These are phyloP conservation scores for Brachionichthys hirsutus DNA, from an alignment of 2,113 vertebrate species.

Conservation along the genomic window DNA sequence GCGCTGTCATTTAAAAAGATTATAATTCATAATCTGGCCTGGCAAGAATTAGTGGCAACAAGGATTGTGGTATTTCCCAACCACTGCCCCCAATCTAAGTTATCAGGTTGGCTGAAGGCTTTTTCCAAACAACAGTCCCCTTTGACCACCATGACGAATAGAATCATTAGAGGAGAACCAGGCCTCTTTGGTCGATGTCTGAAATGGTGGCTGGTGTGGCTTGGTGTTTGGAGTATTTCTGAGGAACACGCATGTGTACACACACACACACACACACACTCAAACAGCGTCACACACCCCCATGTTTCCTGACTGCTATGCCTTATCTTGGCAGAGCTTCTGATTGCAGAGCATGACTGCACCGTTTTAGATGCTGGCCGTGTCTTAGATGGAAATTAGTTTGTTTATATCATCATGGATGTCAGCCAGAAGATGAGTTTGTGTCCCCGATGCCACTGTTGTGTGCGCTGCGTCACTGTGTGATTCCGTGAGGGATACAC, in stretches of 20 bases:
- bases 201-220: slow-evolving; percentile 37
- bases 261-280: slow-evolving; percentile 5
- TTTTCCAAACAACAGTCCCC: slow-evolving; percentile 35
- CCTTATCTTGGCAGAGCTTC: slow-evolving; percentile 53
- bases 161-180: slow-evolving; percentile 41
- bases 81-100: slow-evolving; percentile 32
- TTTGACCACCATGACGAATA: slow-evolving; percentile 46
- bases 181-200: slow-evolving; percentile 28
- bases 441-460: neutral
- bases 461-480: slow-evolving; percentile 2
- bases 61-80: slow-evolving; percentile 54
- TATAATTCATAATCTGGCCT: slow-evolving; percentile 49
- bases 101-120: slow-evolving; percentile 30
- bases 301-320: slow-evolving; percentile 57
- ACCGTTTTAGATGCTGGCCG: neutral
- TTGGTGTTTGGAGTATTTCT: slow-evolving; percentile 38
- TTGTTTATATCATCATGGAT: neutral
- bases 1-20: slow-evolving; percentile 37
- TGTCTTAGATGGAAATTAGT: slow-evolving; percentile 16
- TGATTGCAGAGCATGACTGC: slow-evolving; percentile 30
- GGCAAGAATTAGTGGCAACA: slow-evolving; percentile 27
- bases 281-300: slow-evolving; percentile 23
- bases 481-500: slow-evolving; percentile 27
- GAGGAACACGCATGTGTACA: slow-evolving; percentile 12
- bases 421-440: slow-evolving; percentile 6